Base-by-base conservation (phyloP, 1,140 invertebrate species). In the Brachionus asplanchnoidis region DNA sequence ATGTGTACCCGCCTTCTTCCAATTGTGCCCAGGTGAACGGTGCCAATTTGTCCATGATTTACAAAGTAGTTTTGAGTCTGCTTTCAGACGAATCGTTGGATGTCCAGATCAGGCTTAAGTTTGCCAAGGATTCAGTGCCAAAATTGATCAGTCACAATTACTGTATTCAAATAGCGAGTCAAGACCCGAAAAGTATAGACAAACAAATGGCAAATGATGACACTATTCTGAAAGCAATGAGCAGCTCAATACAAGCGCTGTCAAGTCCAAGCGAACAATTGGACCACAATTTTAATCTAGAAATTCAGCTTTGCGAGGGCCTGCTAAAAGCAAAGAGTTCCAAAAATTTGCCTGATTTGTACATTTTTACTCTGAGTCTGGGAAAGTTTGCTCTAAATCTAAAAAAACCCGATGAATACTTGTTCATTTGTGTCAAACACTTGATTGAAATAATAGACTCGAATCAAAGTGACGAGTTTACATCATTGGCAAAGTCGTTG, bases 201-300 rank as follows among this genome's bases (percentile, higher is more conserved):
- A 77, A 77, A 77, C 73, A 77, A 50, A 50, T 77, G 11, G 12
- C 42, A 26, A 77, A 77, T 50, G 73, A 77, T 77, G 73, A 77
- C 3, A 26, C 46, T 23, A 46, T 46, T n/a, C 14, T 46, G 42
- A 77, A 77, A 50, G 73, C 73, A 50, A 77, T 77, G 73, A 77
- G 73, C 73, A 77, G 42, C 14, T 77, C 73, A 26, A 77, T 77
- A 14, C 44, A 77, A 12, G 20, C 40, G 1, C 28, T 82, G n/a
- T 17, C 53, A 6, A 68, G 23, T 60, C 53, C 20, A 40, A 60
- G n/a, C 42, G 79, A 82, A 17, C 79, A 82, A 65, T 42, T 68
- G 9, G 79, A 82, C 53, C 79, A 82, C 20, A 82, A 82, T 65
- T 82, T 82, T 68, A 82, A 82, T 36, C 40, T 82, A 12, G 79